Conservation (phyloP, 2,797 vertebrate species). For the Sciurus carolinensis region DNA sequence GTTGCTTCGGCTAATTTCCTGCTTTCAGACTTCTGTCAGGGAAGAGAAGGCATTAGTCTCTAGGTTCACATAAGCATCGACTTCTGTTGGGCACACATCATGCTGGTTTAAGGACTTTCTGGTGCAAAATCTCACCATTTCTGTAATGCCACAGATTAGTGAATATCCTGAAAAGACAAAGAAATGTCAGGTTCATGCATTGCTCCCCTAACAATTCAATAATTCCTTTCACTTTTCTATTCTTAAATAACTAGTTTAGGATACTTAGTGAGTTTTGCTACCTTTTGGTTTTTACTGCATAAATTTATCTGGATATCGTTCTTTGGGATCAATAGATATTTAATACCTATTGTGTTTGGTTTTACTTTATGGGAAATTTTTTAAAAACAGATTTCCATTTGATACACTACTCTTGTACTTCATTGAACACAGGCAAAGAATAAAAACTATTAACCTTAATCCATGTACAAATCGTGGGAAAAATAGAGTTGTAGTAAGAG, state of each 20-base stretch:
- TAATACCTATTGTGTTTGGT: slow-evolving; percentile 7
- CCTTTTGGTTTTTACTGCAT: background rate
- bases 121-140: background rate
- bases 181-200: background rate
- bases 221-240: background rate
- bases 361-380: slow-evolving; percentile 20
- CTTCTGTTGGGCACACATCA: background rate
- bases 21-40: background rate
- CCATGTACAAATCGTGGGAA: slow-evolving; percentile 57
- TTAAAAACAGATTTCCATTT: background rate
- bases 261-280: background rate
- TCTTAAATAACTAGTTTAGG: background rate
- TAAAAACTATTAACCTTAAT: slow-evolving; percentile 65
- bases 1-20: background rate
- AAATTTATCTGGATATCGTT: background rate
- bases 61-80: background rate
- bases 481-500: slow-evolving; percentile 64
- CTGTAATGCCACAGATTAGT: background rate
- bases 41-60: background rate
- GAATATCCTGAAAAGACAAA: background rate
- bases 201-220: background rate
- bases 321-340: background rate
- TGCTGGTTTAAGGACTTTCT: background rate
- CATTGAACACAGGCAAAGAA: slow-evolving; percentile 34
- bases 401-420: slow-evolving; percentile 1